Conservation (phyloP, 2,113 vertebrate species). For the Heteronetta atricapilla region DNA sequence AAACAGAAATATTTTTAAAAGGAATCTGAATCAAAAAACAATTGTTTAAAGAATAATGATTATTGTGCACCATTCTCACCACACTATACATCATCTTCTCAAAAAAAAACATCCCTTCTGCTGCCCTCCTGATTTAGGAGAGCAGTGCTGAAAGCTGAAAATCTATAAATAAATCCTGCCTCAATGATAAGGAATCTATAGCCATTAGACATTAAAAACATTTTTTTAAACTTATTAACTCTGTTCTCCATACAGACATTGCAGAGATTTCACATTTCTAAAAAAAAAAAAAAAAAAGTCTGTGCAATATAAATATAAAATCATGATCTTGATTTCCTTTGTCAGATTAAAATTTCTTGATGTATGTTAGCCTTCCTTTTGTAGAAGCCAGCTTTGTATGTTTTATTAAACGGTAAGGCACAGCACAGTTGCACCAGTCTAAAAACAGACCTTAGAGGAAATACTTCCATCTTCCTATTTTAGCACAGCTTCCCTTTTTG, state of each 20-base stretch:
- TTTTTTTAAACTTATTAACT: not conserved
- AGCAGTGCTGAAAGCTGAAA: not conserved
- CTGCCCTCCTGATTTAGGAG: not conserved
- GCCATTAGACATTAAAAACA: not conserved
- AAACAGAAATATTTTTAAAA: not conserved
- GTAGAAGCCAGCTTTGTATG: not conserved
- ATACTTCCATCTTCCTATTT: not conserved
- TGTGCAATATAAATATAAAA: not conserved
- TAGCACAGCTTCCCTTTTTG: not conserved
- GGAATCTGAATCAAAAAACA: not conserved
- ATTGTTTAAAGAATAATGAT: not conserved
- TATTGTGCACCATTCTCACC: not conserved
- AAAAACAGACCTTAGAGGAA: not conserved
- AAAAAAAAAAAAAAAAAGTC: not conserved
- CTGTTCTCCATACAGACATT: not conserved
- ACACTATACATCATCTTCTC: fast-evolving
- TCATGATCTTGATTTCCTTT: not conserved
- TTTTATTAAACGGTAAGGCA: not conserved
- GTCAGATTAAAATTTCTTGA: not conserved
- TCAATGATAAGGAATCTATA: not conserved
- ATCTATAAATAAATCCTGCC: not conserved
- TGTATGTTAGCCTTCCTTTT: not conserved
- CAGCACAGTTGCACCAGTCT: not conserved
- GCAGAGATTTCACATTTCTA: not conserved
- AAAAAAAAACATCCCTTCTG: not conserved